phyloP scores from a whole-genome alignment of 2,113 vertebrate species.

The Leptobrachium ailaonicum region DNA sequence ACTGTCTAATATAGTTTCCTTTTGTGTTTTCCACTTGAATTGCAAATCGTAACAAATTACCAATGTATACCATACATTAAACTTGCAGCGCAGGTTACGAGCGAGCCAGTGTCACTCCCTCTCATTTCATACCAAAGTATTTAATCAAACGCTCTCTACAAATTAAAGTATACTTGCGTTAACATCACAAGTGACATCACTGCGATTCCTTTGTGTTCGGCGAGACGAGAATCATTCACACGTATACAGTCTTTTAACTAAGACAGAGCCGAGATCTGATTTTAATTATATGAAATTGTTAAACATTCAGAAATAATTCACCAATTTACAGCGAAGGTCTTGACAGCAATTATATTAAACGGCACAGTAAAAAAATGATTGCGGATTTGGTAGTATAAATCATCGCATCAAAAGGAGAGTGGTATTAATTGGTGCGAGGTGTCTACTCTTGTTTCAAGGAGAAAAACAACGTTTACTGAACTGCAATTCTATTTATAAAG shows the following conservation, averaged over 20 bases:
- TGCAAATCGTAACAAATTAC: too few relatives aligned
- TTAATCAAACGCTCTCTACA: not conserved
- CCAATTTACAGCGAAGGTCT: constrained; percentile 43
- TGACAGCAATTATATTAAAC: constrained; percentile 47
- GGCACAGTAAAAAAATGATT: constrained; percentile 19
- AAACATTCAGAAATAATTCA: constrained; percentile 46
- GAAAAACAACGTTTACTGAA: not conserved
- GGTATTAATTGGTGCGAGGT: constrained; percentile 7
- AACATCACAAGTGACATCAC: constrained; percentile 29
- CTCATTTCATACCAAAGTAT: too few relatives aligned
- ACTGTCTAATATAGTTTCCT: too few relatives aligned
- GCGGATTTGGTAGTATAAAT: constrained; percentile 31
- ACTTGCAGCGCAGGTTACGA: too few relatives aligned
- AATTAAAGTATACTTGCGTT: not conserved
- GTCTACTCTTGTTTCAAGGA: not conserved
- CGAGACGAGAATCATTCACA: constrained; percentile 20
- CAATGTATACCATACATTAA: too few relatives aligned
- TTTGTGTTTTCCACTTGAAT: too few relatives aligned
- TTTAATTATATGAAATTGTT: constrained; percentile 50
- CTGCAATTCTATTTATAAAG: not conserved
- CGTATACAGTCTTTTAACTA: constrained; percentile 34
- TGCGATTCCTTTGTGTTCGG: constrained; percentile 19
- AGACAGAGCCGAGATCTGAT: constrained; percentile 37
- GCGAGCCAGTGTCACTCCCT: too few relatives aligned
- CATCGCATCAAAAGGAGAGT: constrained; percentile 10